These are phyloP conservation scores for Oreohelix idahoensis DNA, from an alignment of 1,140 invertebrate genomes.

Conservation along the genomic window DNA sequence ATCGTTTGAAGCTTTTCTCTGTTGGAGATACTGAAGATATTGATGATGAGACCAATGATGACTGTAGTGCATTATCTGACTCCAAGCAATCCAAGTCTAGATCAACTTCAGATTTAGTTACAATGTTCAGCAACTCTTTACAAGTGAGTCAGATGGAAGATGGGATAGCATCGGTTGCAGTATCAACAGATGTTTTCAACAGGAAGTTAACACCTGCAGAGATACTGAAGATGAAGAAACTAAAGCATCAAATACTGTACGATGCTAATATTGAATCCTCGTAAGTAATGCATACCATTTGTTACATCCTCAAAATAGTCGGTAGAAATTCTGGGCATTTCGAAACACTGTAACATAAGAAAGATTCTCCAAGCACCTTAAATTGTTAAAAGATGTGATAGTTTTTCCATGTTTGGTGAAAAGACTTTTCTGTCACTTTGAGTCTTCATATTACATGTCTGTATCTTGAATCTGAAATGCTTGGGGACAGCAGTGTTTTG, in stretches of 20 bases:
- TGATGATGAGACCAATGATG: constrained; percentile 40
- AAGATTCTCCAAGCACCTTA: no score
- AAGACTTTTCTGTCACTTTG: no score
- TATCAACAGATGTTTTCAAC: constrained; percentile 64
- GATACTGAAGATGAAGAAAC: constrained; percentile 72
- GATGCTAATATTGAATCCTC: constrained; percentile 75
- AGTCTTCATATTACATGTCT: no score
- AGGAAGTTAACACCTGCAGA: constrained; percentile 66
- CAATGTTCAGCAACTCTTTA: constrained; percentile 54
- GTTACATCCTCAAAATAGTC: no score
- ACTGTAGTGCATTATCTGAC: not conserved
- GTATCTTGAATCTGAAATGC: no score
- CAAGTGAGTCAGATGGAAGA: constrained; percentile 68
- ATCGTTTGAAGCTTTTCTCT: not conserved
- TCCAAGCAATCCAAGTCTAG: constrained; percentile 52
- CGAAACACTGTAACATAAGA: no score
- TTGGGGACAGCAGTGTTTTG: no score
- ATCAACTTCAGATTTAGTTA: constrained; percentile 66
- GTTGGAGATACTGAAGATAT: constrained; percentile 20
- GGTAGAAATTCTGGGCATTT: no score
- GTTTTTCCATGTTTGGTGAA: no score
- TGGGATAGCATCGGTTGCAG: constrained; percentile 75
- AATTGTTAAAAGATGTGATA: no score
- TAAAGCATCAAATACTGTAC: constrained; percentile 72
- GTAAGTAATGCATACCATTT: no score